Base-by-base conservation (phyloP, 2,888 invertebrate genomes). In the Calliopum simillimum region DNA sequence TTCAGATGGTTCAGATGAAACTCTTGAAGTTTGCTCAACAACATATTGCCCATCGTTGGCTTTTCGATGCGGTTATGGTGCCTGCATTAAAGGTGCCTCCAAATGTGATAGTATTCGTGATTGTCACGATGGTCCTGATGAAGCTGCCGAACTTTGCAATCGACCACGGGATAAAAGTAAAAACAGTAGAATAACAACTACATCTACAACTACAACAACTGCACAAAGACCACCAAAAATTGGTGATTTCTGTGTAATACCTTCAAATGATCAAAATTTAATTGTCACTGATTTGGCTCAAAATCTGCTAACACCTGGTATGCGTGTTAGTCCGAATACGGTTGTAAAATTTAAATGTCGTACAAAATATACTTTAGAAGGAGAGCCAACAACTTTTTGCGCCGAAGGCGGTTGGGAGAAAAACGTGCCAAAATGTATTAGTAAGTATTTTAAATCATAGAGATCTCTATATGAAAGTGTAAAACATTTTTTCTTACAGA, bases 61-160 rank as follows among this genome's bases (percentile, higher is more conserved):
- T 23, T 80, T 79, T 69, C 75, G 76, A 5, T 82, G 81, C 44
- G 76, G 74, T 2, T 80, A 79, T 62, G 81, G 81, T 5, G 80
- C 74, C 8, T 80, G 80, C 13, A 73, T 81, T 21, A 63, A 19
- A 5, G 68, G 41, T 2, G n/a, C 55, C 5, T 68, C 68, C 4
- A 72, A 66, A 23, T 80, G 80, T 62, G 68, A 81, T 71, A 69
- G 71, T 2, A 14, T 23, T 0, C 33, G 5, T 0, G 76, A 80
- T 44, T 81, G 81, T 33, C 0, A n/a, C 12, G 81, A 81, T 72
- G 76, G 76, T 5, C 78, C 79, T 1, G 80, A 81, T 71, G 81
- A 81, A 71, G 55, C 68, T 2, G 14, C 13, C 0, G 49, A 25
- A 8, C 68, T 78, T 1, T 80, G 80, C 61, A 55, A 33, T 33